Evolutionary conservation across 2,113 vertebrate species (phyloP), one percentile per base, ranked within the genome.

Genomic region (Dromiciops gliroides): DNA sequence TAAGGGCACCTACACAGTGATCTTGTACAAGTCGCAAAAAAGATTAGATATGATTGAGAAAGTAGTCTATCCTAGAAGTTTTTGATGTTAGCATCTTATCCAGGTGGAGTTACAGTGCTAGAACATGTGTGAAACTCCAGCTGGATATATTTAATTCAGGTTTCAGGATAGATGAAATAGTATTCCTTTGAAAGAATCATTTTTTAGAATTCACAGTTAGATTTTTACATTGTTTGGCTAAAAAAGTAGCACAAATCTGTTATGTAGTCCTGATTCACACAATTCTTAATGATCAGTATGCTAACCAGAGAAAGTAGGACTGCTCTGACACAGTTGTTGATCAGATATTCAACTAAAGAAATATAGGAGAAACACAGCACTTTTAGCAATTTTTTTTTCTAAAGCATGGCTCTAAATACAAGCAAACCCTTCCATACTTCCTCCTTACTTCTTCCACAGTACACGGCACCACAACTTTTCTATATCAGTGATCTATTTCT

Each of bases 31-130:
- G 22, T 60, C 83, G 25, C 48, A 94, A 94, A 31, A 31, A 51
- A 97, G 91, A 91, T 93, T 93, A 92, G n/a, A 95, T 94, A 75
- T 92, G 94, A 47, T 92, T 56, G 51, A 89, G 49, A 93, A 95
- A 91, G 92, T 50, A 92, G 0, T 97, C 91, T 48, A 95, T 60
- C 75, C 37, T 50, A 47, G 47, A 49, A 88, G 48, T 92, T 93
- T 83, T 6, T 92, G 51, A 89, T 90, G 28, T 44, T 91, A 96
- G 93, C 47, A 92, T 89, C 53, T 44, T 0, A 10, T n/a, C 50
- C 25, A 93, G 67, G 51, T 95, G 16, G 96, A 97, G 51, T 94
- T 12, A 91, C 12, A 24, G 48, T 88, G 90, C n/a, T 48, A 91
- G 53, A n/a, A 8, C 48, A 23, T 50, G 89, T 49, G 52, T 95